Percentiles rank a stretch among this genome's conserved stretches.
phyloP scores from a whole-genome alignment of 1,140 invertebrate genomes.

The Aphis craccivora region DNA sequence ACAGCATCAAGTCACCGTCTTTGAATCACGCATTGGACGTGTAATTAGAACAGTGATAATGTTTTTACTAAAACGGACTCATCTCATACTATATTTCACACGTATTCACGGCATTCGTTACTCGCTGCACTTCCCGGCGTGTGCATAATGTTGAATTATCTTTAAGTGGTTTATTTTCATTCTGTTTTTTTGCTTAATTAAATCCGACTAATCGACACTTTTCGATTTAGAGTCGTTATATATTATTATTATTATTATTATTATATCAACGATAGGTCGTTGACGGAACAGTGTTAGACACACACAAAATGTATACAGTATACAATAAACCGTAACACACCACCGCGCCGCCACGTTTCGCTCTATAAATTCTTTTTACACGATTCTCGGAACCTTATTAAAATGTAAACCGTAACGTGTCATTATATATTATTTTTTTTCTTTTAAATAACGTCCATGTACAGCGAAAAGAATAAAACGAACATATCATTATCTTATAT shows the following conservation, averaged over 20 bases:
- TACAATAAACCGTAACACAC: constrained; percentile 12
- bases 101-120: neutral
- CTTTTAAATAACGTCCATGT: neutral
- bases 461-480: neutral
- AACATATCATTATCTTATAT: constrained; percentile 7
- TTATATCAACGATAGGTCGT: constrained; percentile 1
- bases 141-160: neutral
- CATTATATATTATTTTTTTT: constrained; percentile 19
- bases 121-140: neutral
- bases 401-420: constrained; percentile 48
- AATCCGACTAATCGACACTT: constrained; percentile 14
- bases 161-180: neutral
- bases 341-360: constrained; percentile 9
- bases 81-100: no score
- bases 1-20: neutral
- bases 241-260: neutral
- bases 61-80: neutral
- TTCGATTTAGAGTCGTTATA: neutral
- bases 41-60: neutral
- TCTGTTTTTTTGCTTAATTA: neutral
- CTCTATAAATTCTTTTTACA: constrained; percentile 26
- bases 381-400: constrained; percentile 7
- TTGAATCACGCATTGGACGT: neutral
- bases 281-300: neutral
- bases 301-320: neutral